These are phyloP conservation scores for Ectemnius lituratus DNA, from an alignment of 2,888 invertebrate species.

Conservation along the genomic window DNA sequence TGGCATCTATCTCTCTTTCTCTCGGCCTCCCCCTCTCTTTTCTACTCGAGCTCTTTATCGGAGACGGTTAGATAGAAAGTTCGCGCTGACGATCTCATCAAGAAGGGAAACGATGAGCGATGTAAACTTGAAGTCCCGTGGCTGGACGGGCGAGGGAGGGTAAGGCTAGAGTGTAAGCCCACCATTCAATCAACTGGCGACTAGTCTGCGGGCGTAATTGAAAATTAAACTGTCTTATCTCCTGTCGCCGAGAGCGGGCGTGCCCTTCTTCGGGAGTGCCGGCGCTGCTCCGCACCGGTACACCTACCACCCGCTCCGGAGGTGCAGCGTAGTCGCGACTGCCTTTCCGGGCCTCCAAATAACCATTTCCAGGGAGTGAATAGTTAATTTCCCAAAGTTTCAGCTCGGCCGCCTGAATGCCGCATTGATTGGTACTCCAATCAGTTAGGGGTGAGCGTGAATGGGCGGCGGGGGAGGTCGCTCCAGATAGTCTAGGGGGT, in stretches of 20 bases:
- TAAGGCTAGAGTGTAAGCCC: slow-evolving; percentile 11
- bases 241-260: slow-evolving; percentile 48
- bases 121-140: slow-evolving; percentile 26
- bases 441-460: slow-evolving; percentile 72
- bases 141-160: not conserved
- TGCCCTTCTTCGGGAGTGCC: slow-evolving; percentile 24
- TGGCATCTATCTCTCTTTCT: not conserved
- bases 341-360: slow-evolving; percentile 72
- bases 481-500: slow-evolving; percentile 50
- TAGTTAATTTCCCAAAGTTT: slow-evolving; percentile 78
- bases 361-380: slow-evolving; percentile 76
- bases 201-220: slow-evolving; percentile 66
- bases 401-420: slow-evolving; percentile 74
- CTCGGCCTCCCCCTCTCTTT: not conserved
- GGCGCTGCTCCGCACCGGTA: not conserved
- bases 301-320: slow-evolving; percentile 20
- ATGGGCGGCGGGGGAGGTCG: slow-evolving; percentile 56
- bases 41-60: not conserved
- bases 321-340: slow-evolving; percentile 54
- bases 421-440: slow-evolving; percentile 77
- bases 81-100: slow-evolving; percentile 1
- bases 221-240: slow-evolving; percentile 76
- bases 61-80: slow-evolving; percentile 5
- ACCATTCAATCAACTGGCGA: slow-evolving; percentile 44
- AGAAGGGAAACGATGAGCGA: slow-evolving; percentile 4